Evolutionary conservation across 2,113 vertebrate genomes (phyloP), one percentile per base, ranked within the genome.

Genomic region (Zapornia atra): DNA sequence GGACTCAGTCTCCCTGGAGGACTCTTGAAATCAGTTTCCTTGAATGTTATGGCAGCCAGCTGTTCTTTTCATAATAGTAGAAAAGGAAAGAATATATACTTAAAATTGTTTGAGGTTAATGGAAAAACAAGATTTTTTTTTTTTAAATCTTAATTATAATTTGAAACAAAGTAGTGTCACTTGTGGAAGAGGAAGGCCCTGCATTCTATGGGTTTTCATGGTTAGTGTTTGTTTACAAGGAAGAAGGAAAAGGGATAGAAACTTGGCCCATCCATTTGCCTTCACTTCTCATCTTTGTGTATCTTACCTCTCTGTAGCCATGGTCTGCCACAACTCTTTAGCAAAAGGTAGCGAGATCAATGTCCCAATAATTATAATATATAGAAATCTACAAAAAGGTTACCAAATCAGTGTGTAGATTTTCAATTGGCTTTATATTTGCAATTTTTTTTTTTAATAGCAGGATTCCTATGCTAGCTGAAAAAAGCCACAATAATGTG

Each of bases 141-240:
- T 48, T 6, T 4, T 28, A 48, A 48, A 9, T 44, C 28, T 82
- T 72, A 29, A 61, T 73, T 83, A 26, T 63, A 10, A 31, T 77
- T 81, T 81, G 40, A 16, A 44, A 66, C 3, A 36, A 66, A 86
- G 66, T 48, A 1, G 4, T 73, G 91, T 80, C 21, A 17, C 4
- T 40, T 11, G 2, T 59, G 18, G 4, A 51, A 70, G 34, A 38
- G 26, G 18, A 85, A 63, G 12, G 4, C 44, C 11, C 13, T n/a
- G 8, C 1, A 2, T 69, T 56, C 33, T 42, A 2, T 40, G 59
- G 8, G 21, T 1, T 57, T 88, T 61, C 9, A 1, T 4, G 2
- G 3, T 73, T 51, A 29, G 13, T 33, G 26, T 18, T 82, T 12
- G 6, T 65, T 92, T 38, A 24, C 12, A 65, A 12, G 17, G 19